phyloP scores from a whole-genome alignment of 30 jellyfish, hydroid and myxozoan species.

The Pelagia noctiluca region DNA sequence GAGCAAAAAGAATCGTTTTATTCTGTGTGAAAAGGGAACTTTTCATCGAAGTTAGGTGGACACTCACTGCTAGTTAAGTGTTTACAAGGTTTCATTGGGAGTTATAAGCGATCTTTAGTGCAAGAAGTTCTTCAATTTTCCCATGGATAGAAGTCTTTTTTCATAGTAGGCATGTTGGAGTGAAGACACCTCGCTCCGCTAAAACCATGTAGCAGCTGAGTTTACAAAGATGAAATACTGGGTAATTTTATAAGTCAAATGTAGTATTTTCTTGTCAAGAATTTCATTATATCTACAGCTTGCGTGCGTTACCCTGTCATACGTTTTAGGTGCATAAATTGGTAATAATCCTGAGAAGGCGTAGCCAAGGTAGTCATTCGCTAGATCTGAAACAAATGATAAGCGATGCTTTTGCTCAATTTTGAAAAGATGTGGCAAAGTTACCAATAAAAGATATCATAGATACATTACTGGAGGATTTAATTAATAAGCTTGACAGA shows the following conservation, averaged over 20 bases:
- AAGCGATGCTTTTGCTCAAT: conserved; percentile 22
- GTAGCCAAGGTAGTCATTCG: conserved; percentile 29
- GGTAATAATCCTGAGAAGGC: conserved; percentile 7
- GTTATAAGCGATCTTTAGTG: too few species aligned
- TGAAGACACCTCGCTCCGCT: neutral
- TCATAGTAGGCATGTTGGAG: neutral
- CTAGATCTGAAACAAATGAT: conserved; percentile 18
- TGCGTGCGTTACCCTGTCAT: conserved; percentile 14
- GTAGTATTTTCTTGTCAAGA: neutral
- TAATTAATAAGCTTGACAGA: too few species aligned
- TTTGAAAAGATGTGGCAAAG: conserved; percentile 23
- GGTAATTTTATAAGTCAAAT: neutral
- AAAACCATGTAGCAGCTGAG: neutral
- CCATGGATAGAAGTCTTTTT: too few species aligned
- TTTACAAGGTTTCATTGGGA: too few species aligned
- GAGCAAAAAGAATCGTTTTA: too few species aligned
- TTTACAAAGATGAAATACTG: neutral
- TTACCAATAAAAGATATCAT: conserved; percentile 11
- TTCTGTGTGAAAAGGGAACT: too few species aligned
- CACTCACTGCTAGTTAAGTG: too few species aligned
- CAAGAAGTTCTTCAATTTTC: too few species aligned
- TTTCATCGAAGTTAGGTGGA: too few species aligned
- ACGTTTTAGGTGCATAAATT: neutral
- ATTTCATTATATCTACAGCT: conserved; percentile 11
- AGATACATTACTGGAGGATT: too few species aligned